Percentiles rank a stretch among this genome's conserved stretches.
phyloP scores from a whole-genome alignment of 2,888 invertebrate genomes.

The Pilophorus perplexus region DNA sequence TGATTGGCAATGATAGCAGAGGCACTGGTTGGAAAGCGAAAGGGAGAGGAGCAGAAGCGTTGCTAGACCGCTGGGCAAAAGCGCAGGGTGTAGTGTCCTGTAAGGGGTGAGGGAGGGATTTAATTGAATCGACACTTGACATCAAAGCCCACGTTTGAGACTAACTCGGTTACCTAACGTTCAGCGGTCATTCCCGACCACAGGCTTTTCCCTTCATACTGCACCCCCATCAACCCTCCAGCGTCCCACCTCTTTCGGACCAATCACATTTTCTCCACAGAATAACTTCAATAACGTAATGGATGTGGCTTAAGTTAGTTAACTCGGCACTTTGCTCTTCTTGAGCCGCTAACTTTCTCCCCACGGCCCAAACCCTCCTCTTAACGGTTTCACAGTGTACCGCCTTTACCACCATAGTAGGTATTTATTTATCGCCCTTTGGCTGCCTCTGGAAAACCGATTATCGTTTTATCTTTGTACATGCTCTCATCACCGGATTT shows the following conservation, averaged over 20 bases:
- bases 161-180: conserved; percentile 38
- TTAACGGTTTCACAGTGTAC: too few species aligned
- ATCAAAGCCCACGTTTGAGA: conserved; percentile 36
- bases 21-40: neutral
- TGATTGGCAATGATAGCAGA: conserved; percentile 32
- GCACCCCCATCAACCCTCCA: neutral
- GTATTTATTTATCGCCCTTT: too few species aligned
- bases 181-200: conserved; percentile 24
- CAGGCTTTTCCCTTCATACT: neutral
- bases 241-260: conserved; percentile 5
- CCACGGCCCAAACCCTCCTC: neutral
- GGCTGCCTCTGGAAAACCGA: too few species aligned
- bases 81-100: neutral
- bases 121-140: conserved; percentile 37
- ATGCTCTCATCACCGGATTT: too few species aligned
- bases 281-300: conserved; percentile 35
- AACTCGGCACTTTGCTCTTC: conserved; percentile 6
- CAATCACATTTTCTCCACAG: conserved; percentile 32
- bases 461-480: too few species aligned
- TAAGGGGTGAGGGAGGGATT: neutral
- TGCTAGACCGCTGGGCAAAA: neutral
- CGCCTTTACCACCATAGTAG: too few species aligned
- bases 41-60: neutral
- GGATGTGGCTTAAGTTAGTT: conserved; percentile 34
- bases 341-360: conserved; percentile 7